These are phyloP conservation scores for Harpagifer antarcticus DNA, from an alignment of 2,797 vertebrate species.

Conservation along the genomic window DNA sequence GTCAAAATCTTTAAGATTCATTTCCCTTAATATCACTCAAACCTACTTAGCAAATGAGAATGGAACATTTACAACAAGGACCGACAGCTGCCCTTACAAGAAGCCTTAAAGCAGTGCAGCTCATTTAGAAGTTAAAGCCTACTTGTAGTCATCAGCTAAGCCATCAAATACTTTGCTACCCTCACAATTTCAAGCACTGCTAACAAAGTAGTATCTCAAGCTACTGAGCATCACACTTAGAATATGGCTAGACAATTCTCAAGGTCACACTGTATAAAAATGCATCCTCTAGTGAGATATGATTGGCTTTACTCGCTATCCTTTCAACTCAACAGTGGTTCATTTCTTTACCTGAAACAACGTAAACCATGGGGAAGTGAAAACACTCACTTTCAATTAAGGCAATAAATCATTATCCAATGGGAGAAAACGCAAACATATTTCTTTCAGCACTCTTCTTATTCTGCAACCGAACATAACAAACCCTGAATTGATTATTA, in stretches of 20 bases:
- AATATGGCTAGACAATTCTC: slow-evolving; percentile 49
- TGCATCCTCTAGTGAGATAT: slow-evolving; percentile 30
- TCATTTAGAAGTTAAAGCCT: slow-evolving; percentile 8
- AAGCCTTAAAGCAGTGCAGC: slow-evolving; percentile 12
- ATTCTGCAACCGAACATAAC: slow-evolving; percentile 6
- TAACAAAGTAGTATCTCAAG: slow-evolving; percentile 5
- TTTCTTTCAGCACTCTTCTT: slow-evolving; percentile 31
- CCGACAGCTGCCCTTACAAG: slow-evolving; percentile 12
- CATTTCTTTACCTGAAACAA: slow-evolving; percentile 44
- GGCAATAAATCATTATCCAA: slow-evolving; percentile 57
- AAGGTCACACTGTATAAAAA: slow-evolving; percentile 35
- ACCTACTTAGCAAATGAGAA: slow-evolving; percentile 15
- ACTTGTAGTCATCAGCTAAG: background rate
- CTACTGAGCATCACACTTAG: slow-evolving; percentile 14
- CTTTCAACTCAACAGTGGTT: slow-evolving; percentile 27
- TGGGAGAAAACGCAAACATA: slow-evolving; percentile 2
- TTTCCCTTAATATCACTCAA: slow-evolving; percentile 13
- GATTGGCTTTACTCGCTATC: slow-evolving; percentile 16
- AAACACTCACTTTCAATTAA: slow-evolving; percentile 53
- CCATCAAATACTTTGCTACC: slow-evolving; percentile 15
- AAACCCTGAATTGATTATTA: slow-evolving; percentile 44
- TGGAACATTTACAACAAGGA: slow-evolving; percentile 38
- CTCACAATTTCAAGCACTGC: slow-evolving; percentile 8
- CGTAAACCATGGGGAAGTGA: slow-evolving; percentile 46
- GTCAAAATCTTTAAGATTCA: slow-evolving; percentile 23